Evolutionary conservation across 23 tunicate species (phyloP).

Genomic region (Diplosoma virens): DNA sequence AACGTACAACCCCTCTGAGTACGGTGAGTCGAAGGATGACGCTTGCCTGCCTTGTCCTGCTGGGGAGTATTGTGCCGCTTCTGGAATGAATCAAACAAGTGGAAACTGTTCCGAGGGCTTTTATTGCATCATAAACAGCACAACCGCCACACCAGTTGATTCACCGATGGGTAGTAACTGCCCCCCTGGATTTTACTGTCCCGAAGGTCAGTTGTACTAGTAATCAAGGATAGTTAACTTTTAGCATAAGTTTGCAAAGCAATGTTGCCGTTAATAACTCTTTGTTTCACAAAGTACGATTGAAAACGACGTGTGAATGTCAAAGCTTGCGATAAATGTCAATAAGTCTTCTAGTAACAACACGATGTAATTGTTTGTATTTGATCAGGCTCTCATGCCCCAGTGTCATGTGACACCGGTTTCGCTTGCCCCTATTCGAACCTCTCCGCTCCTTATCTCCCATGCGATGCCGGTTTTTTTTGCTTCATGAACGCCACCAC

Average conservation of each 20-base stretch:
- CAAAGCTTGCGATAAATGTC: too few relatives aligned
- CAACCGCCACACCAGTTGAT: constrained; percentile 59
- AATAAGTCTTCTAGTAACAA: too few relatives aligned
- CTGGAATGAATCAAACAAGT: constrained; percentile 29
- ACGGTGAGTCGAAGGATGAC: constrained; percentile 18
- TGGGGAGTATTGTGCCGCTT: constrained; percentile 58
- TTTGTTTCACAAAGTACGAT: too few relatives aligned
- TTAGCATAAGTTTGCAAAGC: too few relatives aligned
- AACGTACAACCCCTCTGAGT: constrained; percentile 49
- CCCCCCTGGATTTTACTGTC: constrained; percentile 90
- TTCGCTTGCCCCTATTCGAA: constrained; percentile 62
- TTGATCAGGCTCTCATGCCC: constrained; percentile 61
- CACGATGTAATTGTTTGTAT: too few relatives aligned
- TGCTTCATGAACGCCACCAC: constrained; percentile 65
- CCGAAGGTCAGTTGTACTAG: constrained; percentile 50
- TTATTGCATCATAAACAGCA: constrained; percentile 61
- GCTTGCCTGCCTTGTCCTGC: constrained; percentile 59
- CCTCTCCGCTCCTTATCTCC: constrained; percentile 25
- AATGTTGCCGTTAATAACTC: too few relatives aligned
- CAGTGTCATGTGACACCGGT: constrained; percentile 79
- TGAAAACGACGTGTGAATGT: too few relatives aligned
- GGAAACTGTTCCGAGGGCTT: constrained; percentile 82
- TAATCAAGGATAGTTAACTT: too few relatives aligned
- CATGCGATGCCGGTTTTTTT: constrained; percentile 71
- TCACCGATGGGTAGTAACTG: constrained; percentile 66